These are phyloP conservation scores for Hipposideros larvatus DNA, from an alignment of 2,797 vertebrate genomes.

Conservation along the genomic window DNA sequence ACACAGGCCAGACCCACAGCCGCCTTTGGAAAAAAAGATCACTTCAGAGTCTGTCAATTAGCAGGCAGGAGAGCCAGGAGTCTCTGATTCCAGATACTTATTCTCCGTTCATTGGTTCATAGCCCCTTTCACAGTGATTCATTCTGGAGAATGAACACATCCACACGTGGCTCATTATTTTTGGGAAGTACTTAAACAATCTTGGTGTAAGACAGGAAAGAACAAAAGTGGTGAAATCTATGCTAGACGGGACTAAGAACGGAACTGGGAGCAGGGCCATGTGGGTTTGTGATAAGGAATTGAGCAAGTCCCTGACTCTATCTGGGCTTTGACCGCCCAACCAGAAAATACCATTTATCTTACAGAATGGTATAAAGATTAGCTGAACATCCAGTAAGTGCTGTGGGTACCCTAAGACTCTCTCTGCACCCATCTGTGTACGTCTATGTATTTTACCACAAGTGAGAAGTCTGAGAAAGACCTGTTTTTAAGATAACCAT, in stretches of 20 bases:
- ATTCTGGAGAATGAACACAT: constrained; percentile 68
- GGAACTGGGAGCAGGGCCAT: constrained; percentile 59
- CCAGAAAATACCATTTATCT: constrained; percentile 48
- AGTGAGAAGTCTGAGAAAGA: constrained; percentile 16
- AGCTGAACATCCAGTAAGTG: neutral
- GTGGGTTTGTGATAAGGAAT: constrained; percentile 66
- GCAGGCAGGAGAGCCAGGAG: constrained; percentile 2
- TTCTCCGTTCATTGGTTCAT: constrained; percentile 45
- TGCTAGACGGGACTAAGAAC: constrained; percentile 49
- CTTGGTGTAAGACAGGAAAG: constrained; percentile 81
- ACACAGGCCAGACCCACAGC: constrained; percentile 53
- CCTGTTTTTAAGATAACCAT: neutral
- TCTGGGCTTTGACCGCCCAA: constrained; percentile 13
- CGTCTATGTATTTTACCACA: neutral
- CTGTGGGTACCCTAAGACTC: neutral
- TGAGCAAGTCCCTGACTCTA: constrained; percentile 49
- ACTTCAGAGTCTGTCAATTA: constrained; percentile 50
- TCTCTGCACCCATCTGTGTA: neutral
- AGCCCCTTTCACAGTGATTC: constrained; percentile 75
- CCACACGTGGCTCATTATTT: constrained; percentile 77
- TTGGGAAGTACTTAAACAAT: constrained; percentile 81
- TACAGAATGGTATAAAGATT: constrained; percentile 31
- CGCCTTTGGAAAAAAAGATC: constrained; percentile 46
- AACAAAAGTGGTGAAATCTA: constrained; percentile 83
- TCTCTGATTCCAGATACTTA: neutral